phyloP scores from a whole-genome alignment of 2,113 vertebrate species.

The Cettia cetti region DNA sequence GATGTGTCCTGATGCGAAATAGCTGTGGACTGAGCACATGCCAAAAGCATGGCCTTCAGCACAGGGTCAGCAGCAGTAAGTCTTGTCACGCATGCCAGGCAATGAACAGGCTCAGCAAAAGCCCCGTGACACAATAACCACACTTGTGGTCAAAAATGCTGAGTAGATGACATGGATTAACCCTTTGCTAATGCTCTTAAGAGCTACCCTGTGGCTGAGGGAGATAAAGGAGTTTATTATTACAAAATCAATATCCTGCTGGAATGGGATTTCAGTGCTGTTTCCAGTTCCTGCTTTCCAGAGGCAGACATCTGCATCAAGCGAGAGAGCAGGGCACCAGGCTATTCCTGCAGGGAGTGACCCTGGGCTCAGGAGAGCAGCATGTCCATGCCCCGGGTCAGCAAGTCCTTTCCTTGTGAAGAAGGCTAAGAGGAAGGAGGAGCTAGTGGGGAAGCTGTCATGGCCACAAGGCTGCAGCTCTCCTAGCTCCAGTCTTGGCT shows the following conservation, averaged over 20 bases:
- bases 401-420: background rate
- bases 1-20: rapidly evolving
- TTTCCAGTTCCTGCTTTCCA: background rate
- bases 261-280: background rate
- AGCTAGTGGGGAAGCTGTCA: background rate
- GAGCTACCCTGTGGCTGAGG: background rate
- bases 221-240: slow-evolving; percentile 28
- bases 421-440: background rate
- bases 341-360: background rate
- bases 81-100: background rate
- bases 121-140: background rate
- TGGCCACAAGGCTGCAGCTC: background rate
- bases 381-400: rapidly evolving
- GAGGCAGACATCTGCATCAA: background rate
- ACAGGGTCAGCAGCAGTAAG: rapidly evolving
- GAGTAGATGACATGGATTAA: slow-evolving; percentile 32
- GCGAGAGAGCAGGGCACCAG: background rate
- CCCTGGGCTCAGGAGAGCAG: background rate
- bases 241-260: background rate
- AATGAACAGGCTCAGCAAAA: background rate
- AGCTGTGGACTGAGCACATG: background rate
- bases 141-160: background rate
- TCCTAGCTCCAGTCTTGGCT: background rate
- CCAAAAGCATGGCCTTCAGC: background rate
- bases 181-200: slow-evolving; percentile 44